Evolutionary conservation across 2,113 vertebrate species (phyloP).

Genomic region (Callaeas wilsoni): DNA sequence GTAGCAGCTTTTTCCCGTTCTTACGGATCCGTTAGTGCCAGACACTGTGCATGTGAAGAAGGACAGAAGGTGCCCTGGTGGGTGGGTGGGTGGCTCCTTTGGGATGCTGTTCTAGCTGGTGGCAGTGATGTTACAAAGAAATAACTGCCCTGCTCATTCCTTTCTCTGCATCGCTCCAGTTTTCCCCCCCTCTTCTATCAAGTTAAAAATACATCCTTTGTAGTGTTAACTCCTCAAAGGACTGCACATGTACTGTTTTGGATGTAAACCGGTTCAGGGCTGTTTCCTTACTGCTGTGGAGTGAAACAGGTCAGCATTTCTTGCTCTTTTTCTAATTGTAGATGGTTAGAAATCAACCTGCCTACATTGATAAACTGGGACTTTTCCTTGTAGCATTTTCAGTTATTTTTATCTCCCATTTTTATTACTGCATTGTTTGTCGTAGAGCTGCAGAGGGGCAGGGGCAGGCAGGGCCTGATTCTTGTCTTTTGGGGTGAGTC

Average conservation of each 20-base stretch:
- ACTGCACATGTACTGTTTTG: rapidly evolving
- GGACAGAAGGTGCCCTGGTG: neutral
- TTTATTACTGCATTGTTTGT: neutral
- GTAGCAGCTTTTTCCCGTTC: neutral
- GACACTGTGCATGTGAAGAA: rapidly evolving
- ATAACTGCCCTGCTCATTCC: neutral
- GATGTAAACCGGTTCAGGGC: neutral
- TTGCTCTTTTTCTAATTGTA: neutral
- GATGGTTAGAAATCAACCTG: neutral
- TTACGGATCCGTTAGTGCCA: neutral
- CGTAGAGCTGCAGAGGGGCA: neutral
- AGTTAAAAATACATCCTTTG: neutral
- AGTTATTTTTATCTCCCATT: neutral
- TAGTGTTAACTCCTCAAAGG: neutral
- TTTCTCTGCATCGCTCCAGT: neutral
- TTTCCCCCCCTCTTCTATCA: no score
- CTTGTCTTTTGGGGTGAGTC: neutral
- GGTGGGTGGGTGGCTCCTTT: neutral
- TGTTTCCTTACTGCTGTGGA: neutral
- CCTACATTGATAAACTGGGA: neutral
- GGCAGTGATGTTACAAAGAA: neutral
- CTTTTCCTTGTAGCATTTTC: neutral
- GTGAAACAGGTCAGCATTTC: neutral
- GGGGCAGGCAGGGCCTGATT: neutral
- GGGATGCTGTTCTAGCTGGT: neutral